A percentile compares a stretch with the other conserved stretches of the same genome.
phyloP scores from a whole-genome alignment of 2,113 vertebrate species.

The Mohoua ochrocephala region DNA sequence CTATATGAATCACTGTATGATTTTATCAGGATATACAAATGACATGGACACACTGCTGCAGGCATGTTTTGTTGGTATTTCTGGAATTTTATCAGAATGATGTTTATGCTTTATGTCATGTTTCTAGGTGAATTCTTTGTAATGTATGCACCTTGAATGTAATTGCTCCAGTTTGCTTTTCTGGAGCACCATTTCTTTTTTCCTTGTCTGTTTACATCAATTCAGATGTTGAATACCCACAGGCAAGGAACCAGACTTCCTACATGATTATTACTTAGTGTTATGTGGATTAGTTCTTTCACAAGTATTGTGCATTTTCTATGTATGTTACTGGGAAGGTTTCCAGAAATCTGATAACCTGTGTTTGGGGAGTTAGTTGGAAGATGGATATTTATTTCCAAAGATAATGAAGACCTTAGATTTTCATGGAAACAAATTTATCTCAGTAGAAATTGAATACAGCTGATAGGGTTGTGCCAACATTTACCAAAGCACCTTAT shows the following conservation, averaged over 20 bases:
- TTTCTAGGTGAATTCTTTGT: neutral
- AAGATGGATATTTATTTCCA: neutral
- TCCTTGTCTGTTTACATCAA: neutral
- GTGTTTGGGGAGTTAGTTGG: neutral
- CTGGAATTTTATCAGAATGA: neutral
- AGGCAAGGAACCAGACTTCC: neutral
- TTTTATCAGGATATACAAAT: neutral
- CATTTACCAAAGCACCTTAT: neutral
- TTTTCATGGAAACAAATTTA: neutral
- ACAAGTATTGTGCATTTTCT: neutral
- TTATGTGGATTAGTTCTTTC: neutral
- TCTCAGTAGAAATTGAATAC: neutral
- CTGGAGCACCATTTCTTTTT: neutral
- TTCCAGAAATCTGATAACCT: neutral
- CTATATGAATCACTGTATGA: neutral
- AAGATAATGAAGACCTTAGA: neutral
- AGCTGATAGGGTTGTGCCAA: neutral
- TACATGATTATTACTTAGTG: neutral
- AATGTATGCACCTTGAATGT: neutral
- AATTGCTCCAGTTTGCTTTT: neutral
- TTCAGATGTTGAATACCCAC: neutral
- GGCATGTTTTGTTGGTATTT: neutral
- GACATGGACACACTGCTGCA: neutral
- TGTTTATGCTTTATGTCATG: neutral
- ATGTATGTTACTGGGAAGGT: neutral